Evolutionary conservation across 1,140 invertebrate species (phyloP).

Genomic region (Acyrthosiphon pisum): DNA sequence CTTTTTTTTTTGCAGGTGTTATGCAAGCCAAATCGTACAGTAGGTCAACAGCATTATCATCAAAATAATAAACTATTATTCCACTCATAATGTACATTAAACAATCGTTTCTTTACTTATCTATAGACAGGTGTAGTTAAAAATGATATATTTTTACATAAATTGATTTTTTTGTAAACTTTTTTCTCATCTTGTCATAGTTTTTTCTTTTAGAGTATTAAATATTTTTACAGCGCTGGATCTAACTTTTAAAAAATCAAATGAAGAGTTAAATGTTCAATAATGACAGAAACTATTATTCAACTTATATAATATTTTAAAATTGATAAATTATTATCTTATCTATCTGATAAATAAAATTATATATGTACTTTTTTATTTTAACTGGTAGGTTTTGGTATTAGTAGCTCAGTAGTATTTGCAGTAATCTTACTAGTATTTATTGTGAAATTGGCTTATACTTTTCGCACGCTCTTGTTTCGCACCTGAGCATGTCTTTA

Average conservation of each 20-base stretch:
- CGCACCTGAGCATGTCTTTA: conserved; percentile 50
- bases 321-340: not conserved
- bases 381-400: conserved; percentile 22
- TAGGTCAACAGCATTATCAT: conserved; percentile 9
- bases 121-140: not conserved
- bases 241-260: conserved; percentile 11
- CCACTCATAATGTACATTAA: conserved; percentile 36
- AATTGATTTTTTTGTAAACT: not conserved
- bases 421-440: conserved; percentile 34
- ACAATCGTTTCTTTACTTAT: not conserved
- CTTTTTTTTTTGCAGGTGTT: conserved; percentile 49
- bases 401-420: conserved; percentile 32
- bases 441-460: conserved; percentile 45
- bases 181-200: not conserved
- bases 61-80: conserved; percentile 13
- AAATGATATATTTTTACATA: not conserved
- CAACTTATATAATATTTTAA: not conserved
- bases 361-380: not conserved
- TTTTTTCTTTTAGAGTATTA: not conserved
- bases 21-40: not conserved
- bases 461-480: conserved; percentile 55
- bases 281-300: not conserved
- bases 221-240: not conserved
- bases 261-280: not conserved
- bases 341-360: not conserved